These are phyloP conservation scores for Drosophila parvula DNA, from an alignment of 1,140 invertebrate species.

Conservation along the genomic window DNA sequence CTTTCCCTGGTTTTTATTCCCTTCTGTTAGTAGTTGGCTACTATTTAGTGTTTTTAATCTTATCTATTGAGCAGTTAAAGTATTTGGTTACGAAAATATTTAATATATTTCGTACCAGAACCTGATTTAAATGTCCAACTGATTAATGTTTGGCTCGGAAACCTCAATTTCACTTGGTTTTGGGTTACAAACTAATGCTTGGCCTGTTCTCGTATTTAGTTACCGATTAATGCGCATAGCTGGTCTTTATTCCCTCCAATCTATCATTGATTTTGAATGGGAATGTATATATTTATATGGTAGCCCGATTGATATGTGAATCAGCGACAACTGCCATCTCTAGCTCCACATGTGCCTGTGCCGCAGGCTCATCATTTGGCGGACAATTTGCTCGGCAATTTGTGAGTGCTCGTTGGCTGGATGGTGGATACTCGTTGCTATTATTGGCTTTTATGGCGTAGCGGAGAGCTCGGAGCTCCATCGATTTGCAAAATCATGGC, in stretches of 20 bases:
- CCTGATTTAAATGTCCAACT: not conserved
- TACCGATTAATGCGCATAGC: constrained; percentile 15
- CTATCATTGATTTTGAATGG: constrained; percentile 4
- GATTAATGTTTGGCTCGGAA: not conserved
- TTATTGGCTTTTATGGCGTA: constrained; percentile 30
- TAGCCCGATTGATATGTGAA: not conserved
- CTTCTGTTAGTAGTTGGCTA: not conserved
- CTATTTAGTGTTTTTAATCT: constrained; percentile 3
- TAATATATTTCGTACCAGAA: not conserved
- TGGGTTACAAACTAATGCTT: constrained; percentile 29
- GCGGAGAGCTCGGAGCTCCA: constrained; percentile 16
- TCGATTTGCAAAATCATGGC: constrained; percentile 49
- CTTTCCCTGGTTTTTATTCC: not conserved
- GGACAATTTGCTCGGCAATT: constrained; percentile 44
- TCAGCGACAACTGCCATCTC: constrained; percentile 10
- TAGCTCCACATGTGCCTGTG: constrained; percentile 9
- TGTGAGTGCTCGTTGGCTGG: constrained; percentile 19
- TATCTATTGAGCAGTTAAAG: not conserved
- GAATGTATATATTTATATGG: not conserved
- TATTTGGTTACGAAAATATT: constrained; percentile 6
- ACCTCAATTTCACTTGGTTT: not conserved
- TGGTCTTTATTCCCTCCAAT: not conserved
- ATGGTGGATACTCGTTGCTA: constrained; percentile 9
- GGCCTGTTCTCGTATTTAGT: constrained; percentile 5
- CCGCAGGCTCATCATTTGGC: constrained; percentile 28